These are phyloP conservation scores for Perognathus longimembris DNA, from an alignment of 2,113 vertebrate species.

Conservation along the genomic window DNA sequence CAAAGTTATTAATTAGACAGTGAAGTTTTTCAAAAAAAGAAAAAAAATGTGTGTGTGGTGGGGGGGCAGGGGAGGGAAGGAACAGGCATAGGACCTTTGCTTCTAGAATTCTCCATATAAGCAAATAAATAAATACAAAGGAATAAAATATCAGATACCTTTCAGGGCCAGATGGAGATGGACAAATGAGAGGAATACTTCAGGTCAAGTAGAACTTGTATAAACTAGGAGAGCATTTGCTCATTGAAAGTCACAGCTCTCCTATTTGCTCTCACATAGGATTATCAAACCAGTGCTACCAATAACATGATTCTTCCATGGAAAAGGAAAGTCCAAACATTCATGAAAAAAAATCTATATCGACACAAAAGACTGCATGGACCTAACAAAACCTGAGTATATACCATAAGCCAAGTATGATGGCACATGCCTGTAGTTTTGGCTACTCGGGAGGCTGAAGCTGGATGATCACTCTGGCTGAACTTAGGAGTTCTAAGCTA, in stretches of 20 bases:
- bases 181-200: neutral
- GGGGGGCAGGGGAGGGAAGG: neutral
- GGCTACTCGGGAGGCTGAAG: neutral
- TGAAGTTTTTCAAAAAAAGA: slow-evolving; percentile 9
- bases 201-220: neutral
- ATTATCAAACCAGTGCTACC: neutral
- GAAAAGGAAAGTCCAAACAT: neutral
- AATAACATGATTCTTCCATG: neutral
- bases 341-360: neutral
- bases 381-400: slow-evolving; percentile 20
- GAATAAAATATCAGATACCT: neutral
- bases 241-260: neutral
- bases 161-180: neutral
- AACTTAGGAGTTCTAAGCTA: neutral
- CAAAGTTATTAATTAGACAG: neutral
- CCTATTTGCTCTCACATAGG: neutral
- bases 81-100: neutral
- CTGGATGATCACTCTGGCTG: neutral
- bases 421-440: no score
- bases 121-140: neutral
- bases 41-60: no score
- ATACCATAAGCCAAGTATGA: neutral
- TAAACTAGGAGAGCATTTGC: neutral
- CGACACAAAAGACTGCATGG: neutral
- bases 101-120: neutral